These are phyloP conservation scores for Pyralis farinalis DNA, from an alignment of 2,888 invertebrate genomes.

Conservation along the genomic window DNA sequence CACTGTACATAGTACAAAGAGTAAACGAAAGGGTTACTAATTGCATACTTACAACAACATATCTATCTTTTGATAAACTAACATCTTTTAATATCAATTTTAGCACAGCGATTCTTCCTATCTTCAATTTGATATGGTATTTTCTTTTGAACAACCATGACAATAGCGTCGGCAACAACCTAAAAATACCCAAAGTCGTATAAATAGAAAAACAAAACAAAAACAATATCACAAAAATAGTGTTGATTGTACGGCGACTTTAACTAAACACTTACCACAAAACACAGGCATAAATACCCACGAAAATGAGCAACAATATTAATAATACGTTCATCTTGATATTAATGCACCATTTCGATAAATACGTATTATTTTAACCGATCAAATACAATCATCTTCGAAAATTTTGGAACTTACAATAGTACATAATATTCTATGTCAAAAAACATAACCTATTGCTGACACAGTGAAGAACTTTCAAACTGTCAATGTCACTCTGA, in stretches of 20 bases:
- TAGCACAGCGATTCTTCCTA: slow-evolving; percentile 90
- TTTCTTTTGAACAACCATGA: slow-evolving; percentile 91
- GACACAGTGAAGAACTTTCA: neutral
- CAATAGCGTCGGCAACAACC: slow-evolving; percentile 88
- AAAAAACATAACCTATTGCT: slow-evolving; percentile 1
- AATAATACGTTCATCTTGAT: slow-evolving; percentile 59
- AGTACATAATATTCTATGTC: too few species aligned
- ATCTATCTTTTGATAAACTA: slow-evolving; percentile 89
- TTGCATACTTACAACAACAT: slow-evolving; percentile 83
- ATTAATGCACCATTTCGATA: slow-evolving; percentile 33
- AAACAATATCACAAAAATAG: slow-evolving; percentile 49
- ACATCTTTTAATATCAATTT: slow-evolving; percentile 91
- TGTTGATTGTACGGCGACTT: slow-evolving; percentile 24
- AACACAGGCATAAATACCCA: slow-evolving; percentile 80
- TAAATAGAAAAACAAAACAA: slow-evolving; percentile 42
- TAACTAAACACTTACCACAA: slow-evolving; percentile 74
- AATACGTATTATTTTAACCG: slow-evolving; percentile 2
- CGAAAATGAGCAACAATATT: slow-evolving; percentile 54
- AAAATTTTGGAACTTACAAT: slow-evolving; percentile 4
- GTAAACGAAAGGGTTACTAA: too few species aligned
- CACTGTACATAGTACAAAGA: too few species aligned
- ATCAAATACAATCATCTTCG: neutral
- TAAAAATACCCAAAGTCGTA: slow-evolving; percentile 51
- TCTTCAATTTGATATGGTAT: slow-evolving; percentile 89
- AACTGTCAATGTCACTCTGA: slow-evolving; percentile 10